A percentile compares a stretch with the other conserved stretches of the same genome.
Evolutionary conservation across 2,888 invertebrate species (phyloP).

Genomic region (Coelopa pilipes): DNA sequence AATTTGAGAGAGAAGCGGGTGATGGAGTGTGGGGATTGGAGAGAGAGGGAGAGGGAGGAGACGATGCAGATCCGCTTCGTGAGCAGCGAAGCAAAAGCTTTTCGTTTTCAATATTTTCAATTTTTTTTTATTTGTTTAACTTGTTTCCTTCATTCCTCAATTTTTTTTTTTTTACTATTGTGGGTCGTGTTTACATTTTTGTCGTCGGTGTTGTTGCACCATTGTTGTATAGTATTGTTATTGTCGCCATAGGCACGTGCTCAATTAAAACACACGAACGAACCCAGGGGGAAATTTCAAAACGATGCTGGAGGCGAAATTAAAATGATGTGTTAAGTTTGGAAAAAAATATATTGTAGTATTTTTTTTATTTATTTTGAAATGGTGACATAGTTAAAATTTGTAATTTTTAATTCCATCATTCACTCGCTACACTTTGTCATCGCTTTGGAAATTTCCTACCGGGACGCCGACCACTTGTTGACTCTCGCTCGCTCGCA

Average conservation of each 20-base stretch:
- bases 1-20: neutral
- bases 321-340: too few relatives aligned
- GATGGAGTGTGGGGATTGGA: neutral
- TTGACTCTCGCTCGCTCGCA: too few relatives aligned
- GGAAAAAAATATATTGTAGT: too few relatives aligned
- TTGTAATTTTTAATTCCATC: too few relatives aligned
- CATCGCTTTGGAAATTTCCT: too few relatives aligned
- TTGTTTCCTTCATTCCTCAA: slow-evolving; percentile 16
- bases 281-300: too few relatives aligned
- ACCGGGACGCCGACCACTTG: too few relatives aligned
- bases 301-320: too few relatives aligned
- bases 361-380: too few relatives aligned
- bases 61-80: slow-evolving; percentile 21
- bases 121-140: slow-evolving; percentile 10
- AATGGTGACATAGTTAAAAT: too few relatives aligned
- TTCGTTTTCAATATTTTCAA: slow-evolving; percentile 10
- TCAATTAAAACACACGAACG: too few relatives aligned
- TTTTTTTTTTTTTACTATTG: slow-evolving; percentile 24
- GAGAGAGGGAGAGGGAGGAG: neutral
- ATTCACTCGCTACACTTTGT: too few relatives aligned
- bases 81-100: slow-evolving; percentile 14
- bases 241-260: slow-evolving; percentile 24
- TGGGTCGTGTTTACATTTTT: slow-evolving; percentile 29
- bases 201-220: slow-evolving; percentile 6
- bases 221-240: neutral